Evolutionary conservation across 2,113 vertebrate species (phyloP).

Genomic region (Uria aalge): DNA sequence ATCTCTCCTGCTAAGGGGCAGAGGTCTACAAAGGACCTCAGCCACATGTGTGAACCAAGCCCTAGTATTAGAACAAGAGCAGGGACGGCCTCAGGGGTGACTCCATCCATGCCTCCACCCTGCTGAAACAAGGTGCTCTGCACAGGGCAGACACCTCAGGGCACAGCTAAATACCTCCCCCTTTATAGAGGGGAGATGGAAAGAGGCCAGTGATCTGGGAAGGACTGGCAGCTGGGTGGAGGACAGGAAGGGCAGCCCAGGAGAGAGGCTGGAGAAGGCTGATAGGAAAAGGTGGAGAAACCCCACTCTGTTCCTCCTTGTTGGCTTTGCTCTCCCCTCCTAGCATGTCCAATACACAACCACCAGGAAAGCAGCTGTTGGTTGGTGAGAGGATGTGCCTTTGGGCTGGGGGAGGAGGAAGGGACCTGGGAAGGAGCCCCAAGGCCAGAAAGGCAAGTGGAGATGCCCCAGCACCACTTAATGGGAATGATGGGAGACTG

Average conservation of each 20-base stretch:
- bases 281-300: background rate
- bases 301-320: background rate
- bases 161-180: background rate
- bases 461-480: background rate
- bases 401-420: background rate
- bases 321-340: background rate
- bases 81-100: rapidly evolving
- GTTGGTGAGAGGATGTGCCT: background rate
- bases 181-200: background rate
- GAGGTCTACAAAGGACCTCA: background rate
- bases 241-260: background rate
- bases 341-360: background rate
- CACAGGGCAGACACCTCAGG: background rate
- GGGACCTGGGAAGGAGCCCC: background rate
- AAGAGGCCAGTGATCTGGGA: background rate
- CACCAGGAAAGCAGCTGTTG: background rate
- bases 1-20: background rate
- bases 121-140: background rate
- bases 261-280: background rate
- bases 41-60: background rate
- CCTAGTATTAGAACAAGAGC: background rate
- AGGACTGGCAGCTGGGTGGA: background rate
- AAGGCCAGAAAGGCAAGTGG: background rate
- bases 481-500: background rate
- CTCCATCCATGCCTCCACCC: background rate